A percentile compares a stretch with the other conserved stretches of the same genome.
Evolutionary conservation across 2,797 vertebrate genomes (phyloP).

Genomic region (Paguma larvata): DNA sequence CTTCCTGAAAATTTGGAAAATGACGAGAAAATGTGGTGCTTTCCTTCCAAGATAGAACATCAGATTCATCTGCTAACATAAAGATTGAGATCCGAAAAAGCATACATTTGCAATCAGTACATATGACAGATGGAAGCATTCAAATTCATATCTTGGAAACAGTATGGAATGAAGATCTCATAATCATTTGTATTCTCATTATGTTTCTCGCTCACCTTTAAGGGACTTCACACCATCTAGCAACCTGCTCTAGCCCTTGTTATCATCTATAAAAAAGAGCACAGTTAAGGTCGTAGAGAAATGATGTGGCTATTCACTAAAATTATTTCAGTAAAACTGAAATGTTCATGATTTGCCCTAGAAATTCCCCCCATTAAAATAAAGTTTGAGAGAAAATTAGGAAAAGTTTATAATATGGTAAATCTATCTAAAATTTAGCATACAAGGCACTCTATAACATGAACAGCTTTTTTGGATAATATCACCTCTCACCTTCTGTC

Average conservation of each 20-base stretch:
- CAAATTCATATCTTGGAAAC: background rate
- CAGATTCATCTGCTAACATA: background rate
- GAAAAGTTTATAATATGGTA: background rate
- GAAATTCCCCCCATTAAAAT: background rate
- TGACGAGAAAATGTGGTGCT: background rate
- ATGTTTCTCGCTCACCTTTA: slow-evolving; percentile 58
- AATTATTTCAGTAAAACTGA: background rate
- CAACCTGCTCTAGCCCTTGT: slow-evolving; percentile 47
- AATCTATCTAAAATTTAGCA: background rate
- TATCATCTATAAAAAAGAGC: slow-evolving; percentile 10
- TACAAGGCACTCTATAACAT: background rate
- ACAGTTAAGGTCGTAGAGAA: slow-evolving; percentile 28
- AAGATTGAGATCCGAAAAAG: background rate
- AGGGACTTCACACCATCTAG: background rate
- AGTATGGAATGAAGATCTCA: background rate
- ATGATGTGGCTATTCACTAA: background rate
- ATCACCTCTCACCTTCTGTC: background rate
- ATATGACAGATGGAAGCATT: background rate
- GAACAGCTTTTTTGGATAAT: background rate
- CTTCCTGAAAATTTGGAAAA: slow-evolving; percentile 19
- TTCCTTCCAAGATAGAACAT: background rate
- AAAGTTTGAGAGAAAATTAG: background rate
- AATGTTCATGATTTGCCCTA: background rate
- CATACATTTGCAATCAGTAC: background rate
- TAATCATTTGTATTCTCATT: background rate